Evolutionary conservation across 2,888 invertebrate species (phyloP).

Genomic region (Meta bourneti): DNA sequence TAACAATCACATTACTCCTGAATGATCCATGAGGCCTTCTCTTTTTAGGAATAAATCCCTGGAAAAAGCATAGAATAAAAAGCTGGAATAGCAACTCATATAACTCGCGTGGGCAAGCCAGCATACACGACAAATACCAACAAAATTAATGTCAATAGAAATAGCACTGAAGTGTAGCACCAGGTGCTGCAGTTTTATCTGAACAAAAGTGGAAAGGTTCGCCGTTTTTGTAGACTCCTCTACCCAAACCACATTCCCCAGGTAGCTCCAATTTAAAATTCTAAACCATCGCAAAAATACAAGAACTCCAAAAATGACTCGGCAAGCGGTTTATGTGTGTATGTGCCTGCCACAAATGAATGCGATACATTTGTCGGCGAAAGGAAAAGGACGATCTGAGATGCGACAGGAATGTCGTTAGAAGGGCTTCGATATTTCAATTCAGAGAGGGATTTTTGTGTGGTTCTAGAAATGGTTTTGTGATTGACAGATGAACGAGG

Average conservation of each 20-base stretch:
- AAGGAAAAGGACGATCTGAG: not conserved
- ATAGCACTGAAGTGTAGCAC: not conserved
- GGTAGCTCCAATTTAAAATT: constrained; percentile 37
- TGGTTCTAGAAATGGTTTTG: constrained; percentile 53
- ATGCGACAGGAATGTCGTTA: constrained; percentile 59
- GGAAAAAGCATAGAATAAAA: too few relatives aligned
- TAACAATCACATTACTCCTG: too few relatives aligned
- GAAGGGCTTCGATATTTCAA: constrained; percentile 52
- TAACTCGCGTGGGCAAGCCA: too few relatives aligned
- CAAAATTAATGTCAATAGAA: not conserved
- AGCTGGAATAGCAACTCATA: too few relatives aligned
- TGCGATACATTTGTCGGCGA: constrained; percentile 51
- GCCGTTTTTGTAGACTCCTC: too few relatives aligned
- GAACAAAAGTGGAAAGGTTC: too few relatives aligned
- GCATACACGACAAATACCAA: too few relatives aligned
- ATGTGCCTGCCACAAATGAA: constrained; percentile 46
- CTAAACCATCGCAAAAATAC: constrained; percentile 20
- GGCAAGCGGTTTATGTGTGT: constrained; percentile 11
- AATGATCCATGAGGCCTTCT: too few relatives aligned
- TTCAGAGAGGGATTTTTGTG: constrained; percentile 50
- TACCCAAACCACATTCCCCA: not conserved
- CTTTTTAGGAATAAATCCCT: too few relatives aligned
- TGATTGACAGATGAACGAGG: constrained; percentile 68
- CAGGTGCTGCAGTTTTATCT: too few relatives aligned
- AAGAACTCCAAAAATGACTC: constrained; percentile 4